Evolutionary conservation across 2,888 invertebrate species (phyloP), one percentile per base, ranked within the genome.

Genomic region (Cheilosia soror): DNA sequence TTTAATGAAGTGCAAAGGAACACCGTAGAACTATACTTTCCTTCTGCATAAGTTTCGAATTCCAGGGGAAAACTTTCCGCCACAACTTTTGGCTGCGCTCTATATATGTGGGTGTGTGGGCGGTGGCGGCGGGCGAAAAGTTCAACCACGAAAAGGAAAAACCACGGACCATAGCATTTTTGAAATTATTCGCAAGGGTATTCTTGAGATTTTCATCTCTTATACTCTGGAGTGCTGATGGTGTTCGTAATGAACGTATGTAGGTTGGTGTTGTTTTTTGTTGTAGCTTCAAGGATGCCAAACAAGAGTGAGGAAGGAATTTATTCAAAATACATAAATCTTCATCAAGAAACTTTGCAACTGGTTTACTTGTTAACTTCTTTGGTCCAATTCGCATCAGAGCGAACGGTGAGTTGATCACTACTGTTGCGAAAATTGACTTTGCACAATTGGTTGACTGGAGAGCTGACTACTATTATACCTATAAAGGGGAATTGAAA

Each of bases 1-100:
- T 77, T 77, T 77, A 82, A 77, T 77, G 81, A 76, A 82, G 63
- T 65, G 57, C 49, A 62, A 75, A 55, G 62, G 63, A 44, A 51
- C 68, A 53, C 49, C 15, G 31, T 51, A 25, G 57, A 65, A 66
- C 57, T 68, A 69, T 33, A 51, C 65, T 65, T 65, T 65, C 37
- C 9, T 33, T 13, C 47, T 55, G 29, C 13, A 20, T 6, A 71
- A 71, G 60, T 71, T 71, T 65, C 62, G 27, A 66, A 73, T 80
- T 58, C 29, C 65, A 31, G 42, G 42, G 15, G 40, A 13, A 55
- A 66, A 66, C 51, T 51, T 53, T 60, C 2, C 11, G 25, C 29
- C 60, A 44, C 29, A 66, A 73, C 53, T 68, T 75, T 72, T 58
- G 55, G 47, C 1, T 37, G 11, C 6, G 27, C 2, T 25, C 20